Percentiles rank a stretch among this genome's conserved stretches.
These are phyloP conservation scores for Synanthedon tipuliformis DNA, from an alignment of 2,888 invertebrate genomes.

Conservation along the genomic window DNA sequence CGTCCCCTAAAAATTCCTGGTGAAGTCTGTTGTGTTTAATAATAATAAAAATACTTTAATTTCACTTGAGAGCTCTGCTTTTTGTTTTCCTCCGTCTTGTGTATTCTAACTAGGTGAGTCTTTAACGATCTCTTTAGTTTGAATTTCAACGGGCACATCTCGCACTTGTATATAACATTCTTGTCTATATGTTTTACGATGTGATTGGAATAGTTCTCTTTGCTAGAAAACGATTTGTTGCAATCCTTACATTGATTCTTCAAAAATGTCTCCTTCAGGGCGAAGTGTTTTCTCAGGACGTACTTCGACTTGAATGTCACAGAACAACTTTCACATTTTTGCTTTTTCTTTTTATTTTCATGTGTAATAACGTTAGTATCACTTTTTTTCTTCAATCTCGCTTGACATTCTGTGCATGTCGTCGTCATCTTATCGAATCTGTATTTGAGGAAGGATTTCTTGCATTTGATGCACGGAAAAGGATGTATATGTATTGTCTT, in stretches of 20 bases:
- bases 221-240: constrained; percentile 49
- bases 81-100: constrained; percentile 18
- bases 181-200: constrained; percentile 48
- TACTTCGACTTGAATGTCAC: constrained; percentile 59
- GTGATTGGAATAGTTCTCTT: constrained; percentile 45
- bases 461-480: not conserved
- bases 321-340: constrained; percentile 49
- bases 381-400: constrained; percentile 45
- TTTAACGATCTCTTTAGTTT: constrained; percentile 45
- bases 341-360: constrained; percentile 48
- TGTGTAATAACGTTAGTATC: constrained; percentile 42
- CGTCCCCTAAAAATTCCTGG: too few species aligned
- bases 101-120: constrained; percentile 46
- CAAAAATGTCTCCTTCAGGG: constrained; percentile 43
- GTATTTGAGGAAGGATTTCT: not conserved
- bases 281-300: constrained; percentile 51
- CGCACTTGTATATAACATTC: constrained; percentile 47
- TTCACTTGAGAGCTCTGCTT: not conserved
- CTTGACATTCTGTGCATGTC: constrained; percentile 53
- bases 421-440: constrained; percentile 33
- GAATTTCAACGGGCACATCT: constrained; percentile 47
- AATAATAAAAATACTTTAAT: not conserved
- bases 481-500: constrained; percentile 2
- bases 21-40: not conserved
- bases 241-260: constrained; percentile 56